Conservation (phyloP, 2,797 vertebrate genomes). For the Malacoctenus gilli region DNA sequence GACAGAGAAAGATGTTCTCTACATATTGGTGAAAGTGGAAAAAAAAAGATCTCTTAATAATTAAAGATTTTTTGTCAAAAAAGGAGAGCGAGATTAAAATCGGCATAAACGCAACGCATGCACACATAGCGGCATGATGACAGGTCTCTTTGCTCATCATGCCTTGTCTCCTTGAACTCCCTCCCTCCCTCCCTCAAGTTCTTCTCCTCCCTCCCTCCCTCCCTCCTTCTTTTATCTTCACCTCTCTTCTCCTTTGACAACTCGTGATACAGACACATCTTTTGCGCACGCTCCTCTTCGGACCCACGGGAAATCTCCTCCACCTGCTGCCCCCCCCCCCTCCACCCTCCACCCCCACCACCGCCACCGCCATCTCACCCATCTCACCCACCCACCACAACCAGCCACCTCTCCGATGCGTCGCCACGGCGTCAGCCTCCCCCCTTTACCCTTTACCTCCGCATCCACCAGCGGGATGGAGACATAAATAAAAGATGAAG, state of each 20-base stretch:
- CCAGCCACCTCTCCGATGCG: too few relatives aligned
- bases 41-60: too few relatives aligned
- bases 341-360: neutral
- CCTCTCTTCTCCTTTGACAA: slow-evolving; percentile 33
- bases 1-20: too few relatives aligned
- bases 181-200: neutral
- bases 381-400: neutral
- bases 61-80: neutral
- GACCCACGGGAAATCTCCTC: slow-evolving; percentile 57
- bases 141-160: neutral
- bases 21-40: neutral
- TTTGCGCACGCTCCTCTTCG: slow-evolving; percentile 12
- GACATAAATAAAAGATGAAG: slow-evolving; percentile 77
- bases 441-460: slow-evolving; percentile 33
- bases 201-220: neutral
- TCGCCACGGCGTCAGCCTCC: slow-evolving; percentile 9
- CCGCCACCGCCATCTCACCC: neutral
- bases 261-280: slow-evolving; percentile 31
- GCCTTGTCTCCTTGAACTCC: too few relatives aligned
- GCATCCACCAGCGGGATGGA: slow-evolving; percentile 54
- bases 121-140: neutral
- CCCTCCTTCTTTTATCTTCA: slow-evolving; percentile 26
- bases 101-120: neutral
- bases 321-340: slow-evolving; percentile 27
- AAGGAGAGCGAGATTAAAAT: neutral